These are phyloP conservation scores for Drosophila miranda DNA, from an alignment of 1,140 invertebrate genomes.

Conservation along the genomic window DNA sequence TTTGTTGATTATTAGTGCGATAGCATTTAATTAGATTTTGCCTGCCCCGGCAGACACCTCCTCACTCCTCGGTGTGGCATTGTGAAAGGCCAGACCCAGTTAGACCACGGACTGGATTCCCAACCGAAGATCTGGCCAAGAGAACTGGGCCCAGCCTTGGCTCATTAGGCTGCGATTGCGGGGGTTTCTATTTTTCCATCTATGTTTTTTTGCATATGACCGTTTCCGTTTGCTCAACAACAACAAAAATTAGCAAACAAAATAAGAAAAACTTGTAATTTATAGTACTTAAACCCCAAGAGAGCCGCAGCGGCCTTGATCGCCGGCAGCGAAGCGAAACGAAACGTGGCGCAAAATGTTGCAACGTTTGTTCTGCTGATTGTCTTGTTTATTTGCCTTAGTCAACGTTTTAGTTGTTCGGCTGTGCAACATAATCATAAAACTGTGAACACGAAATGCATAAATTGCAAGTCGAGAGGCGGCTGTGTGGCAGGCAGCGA, in stretches of 20 bases:
- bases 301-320: slow-evolving; percentile 55
- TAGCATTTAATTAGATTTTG: slow-evolving; percentile 74
- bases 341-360: slow-evolving; percentile 44
- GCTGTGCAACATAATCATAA: slow-evolving; percentile 68
- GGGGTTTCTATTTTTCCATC: slow-evolving; percentile 2
- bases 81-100: slow-evolving; percentile 56
- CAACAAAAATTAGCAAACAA: slow-evolving; percentile 16
- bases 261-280: slow-evolving; percentile 55
- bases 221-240: slow-evolving; percentile 43
- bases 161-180: slow-evolving; percentile 22
- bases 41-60: slow-evolving; percentile 16
- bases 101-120: not conserved
- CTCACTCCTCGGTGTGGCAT: slow-evolving; percentile 21
- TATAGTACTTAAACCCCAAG: slow-evolving; percentile 51
- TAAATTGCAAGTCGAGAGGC: slow-evolving; percentile 63
- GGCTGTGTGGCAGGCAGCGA: no score
- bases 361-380: slow-evolving; percentile 74
- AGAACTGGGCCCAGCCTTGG: slow-evolving; percentile 16
- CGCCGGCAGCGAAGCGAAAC: slow-evolving; percentile 36
- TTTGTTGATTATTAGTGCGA: slow-evolving; percentile 69
- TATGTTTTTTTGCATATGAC: slow-evolving; percentile 43
- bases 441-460: slow-evolving; percentile 75
- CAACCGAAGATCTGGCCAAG: slow-evolving; percentile 11
- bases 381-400: slow-evolving; percentile 68
- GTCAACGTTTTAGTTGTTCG: slow-evolving; percentile 23